These are phyloP conservation scores for Peucedramus taeniatus DNA, from an alignment of 2,113 vertebrate species.

Conservation along the genomic window DNA sequence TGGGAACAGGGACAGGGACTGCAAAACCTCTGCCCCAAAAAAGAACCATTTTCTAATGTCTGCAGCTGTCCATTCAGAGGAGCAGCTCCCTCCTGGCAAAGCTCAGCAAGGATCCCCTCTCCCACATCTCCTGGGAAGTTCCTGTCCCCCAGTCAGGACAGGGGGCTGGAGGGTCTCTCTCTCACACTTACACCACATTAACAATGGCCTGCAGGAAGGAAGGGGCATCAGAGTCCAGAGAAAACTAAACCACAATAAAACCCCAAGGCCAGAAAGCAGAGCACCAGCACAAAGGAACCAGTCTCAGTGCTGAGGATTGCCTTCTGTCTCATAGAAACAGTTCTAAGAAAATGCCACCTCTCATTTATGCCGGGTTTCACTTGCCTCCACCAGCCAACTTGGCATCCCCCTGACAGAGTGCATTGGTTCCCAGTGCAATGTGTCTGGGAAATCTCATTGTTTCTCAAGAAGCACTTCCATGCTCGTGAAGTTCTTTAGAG, in stretches of 20 bases:
- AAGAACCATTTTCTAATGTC: neutral
- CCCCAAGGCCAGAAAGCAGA: neutral
- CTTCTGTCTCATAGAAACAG: slow-evolving; percentile 1
- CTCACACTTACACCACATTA: rapidly evolving
- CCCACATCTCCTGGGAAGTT: neutral
- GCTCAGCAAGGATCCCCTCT: neutral
- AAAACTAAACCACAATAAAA: neutral
- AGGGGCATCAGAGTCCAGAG: rapidly evolving
- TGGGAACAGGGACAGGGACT: neutral
- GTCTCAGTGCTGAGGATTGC: neutral
- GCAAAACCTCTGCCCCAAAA: neutral
- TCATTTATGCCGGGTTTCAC: neutral
- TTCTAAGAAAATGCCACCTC: slow-evolving; percentile 39
- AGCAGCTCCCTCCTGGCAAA: neutral
- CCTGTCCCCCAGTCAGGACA: neutral
- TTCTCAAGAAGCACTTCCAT: neutral
- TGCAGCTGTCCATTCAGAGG: neutral
- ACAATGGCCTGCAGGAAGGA: rapidly evolving
- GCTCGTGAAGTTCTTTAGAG: neutral
- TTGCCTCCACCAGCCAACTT: neutral
- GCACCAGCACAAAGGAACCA: neutral
- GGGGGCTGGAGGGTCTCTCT: neutral
- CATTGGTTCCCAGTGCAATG: neutral
- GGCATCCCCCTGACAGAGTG: neutral
- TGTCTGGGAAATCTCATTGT: neutral